Percentiles rank a stretch among this genome's conserved stretches.
These are phyloP conservation scores for Patella caerulea DNA, from an alignment of 2,888 invertebrate species.

Conservation along the genomic window DNA sequence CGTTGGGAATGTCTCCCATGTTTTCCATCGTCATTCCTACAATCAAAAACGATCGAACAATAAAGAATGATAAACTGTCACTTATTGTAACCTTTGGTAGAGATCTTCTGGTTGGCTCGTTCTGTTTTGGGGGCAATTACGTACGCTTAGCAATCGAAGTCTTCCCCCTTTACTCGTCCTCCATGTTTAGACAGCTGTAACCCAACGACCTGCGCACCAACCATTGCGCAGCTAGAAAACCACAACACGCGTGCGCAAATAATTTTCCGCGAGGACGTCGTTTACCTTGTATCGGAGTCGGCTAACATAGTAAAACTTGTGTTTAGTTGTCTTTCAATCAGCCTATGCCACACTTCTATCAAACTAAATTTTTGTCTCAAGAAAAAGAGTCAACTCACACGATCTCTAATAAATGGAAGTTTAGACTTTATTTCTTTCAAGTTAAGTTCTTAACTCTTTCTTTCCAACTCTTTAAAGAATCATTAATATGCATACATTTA, in stretches of 20 bases:
- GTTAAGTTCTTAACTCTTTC: no score
- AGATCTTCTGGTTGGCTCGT: slow-evolving; percentile 65
- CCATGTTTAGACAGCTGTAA: slow-evolving; percentile 71
- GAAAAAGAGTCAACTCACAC: no score
- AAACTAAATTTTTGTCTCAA: background rate
- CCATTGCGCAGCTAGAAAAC: slow-evolving; percentile 61
- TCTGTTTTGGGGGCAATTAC: slow-evolving; percentile 65
- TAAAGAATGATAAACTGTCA: slow-evolving; percentile 68
- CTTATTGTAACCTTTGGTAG: slow-evolving; percentile 66
- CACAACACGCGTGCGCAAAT: slow-evolving; percentile 58
- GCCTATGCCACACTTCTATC: slow-evolving; percentile 29
- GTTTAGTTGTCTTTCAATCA: slow-evolving; percentile 32
- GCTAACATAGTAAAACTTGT: slow-evolving; percentile 33
- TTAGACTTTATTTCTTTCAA: no score
- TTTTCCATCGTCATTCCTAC: slow-evolving; percentile 72
- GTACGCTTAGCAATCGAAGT: slow-evolving; percentile 65
- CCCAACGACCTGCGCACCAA: slow-evolving; percentile 63
- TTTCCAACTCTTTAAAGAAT: background rate
- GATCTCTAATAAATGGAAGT: no score
- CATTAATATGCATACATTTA: slow-evolving; percentile 3
- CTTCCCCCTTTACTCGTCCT: slow-evolving; percentile 63
- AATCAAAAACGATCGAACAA: slow-evolving; percentile 68
- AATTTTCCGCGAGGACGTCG: slow-evolving; percentile 47
- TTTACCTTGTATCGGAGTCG: slow-evolving; percentile 32
- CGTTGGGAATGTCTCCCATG: slow-evolving; percentile 70